phyloP scores from a whole-genome alignment of 2,888 invertebrate species.

The Epirrita christyi region DNA sequence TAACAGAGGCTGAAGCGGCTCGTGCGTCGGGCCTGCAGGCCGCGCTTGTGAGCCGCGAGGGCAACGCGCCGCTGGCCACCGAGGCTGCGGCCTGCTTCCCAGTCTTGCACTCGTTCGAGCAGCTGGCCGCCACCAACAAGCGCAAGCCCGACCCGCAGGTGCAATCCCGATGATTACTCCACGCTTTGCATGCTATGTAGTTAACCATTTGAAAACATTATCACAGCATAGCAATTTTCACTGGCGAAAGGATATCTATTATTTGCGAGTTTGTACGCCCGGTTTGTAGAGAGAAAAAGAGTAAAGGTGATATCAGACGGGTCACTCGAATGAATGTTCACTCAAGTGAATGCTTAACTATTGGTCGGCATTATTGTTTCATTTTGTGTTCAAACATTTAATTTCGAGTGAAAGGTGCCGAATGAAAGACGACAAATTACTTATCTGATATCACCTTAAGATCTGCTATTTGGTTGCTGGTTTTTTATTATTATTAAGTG shows the following conservation, averaged over 20 bases:
- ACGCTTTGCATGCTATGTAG: slow-evolving; percentile 59
- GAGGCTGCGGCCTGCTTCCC: slow-evolving; percentile 79
- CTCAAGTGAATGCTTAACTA: too few species aligned
- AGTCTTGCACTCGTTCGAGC: slow-evolving; percentile 86
- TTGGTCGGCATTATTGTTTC: too few species aligned
- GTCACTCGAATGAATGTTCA: too few species aligned
- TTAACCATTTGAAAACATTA: slow-evolving; percentile 9
- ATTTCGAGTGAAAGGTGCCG: too few species aligned
- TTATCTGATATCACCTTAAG: too few species aligned
- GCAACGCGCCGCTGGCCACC: slow-evolving; percentile 89
- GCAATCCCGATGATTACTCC: slow-evolving; percentile 50
- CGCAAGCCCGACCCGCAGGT: slow-evolving; percentile 77
- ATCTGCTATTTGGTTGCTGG: too few species aligned
- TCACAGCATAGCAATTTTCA: background rate
- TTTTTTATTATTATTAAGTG: too few species aligned
- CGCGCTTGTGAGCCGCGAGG: slow-evolving; percentile 90
- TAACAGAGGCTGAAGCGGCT: slow-evolving; percentile 93
- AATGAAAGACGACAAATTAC: too few species aligned
- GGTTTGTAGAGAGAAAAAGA: too few species aligned
- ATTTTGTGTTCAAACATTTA: too few species aligned
- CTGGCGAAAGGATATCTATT: background rate
- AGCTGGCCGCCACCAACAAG: slow-evolving; percentile 77
- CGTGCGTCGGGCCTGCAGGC: slow-evolving; percentile 88
- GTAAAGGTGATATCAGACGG: too few species aligned
- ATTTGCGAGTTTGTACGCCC: too few species aligned